Conservation (phyloP, 1,140 invertebrate species). For the Cotesia vestalis region DNA sequence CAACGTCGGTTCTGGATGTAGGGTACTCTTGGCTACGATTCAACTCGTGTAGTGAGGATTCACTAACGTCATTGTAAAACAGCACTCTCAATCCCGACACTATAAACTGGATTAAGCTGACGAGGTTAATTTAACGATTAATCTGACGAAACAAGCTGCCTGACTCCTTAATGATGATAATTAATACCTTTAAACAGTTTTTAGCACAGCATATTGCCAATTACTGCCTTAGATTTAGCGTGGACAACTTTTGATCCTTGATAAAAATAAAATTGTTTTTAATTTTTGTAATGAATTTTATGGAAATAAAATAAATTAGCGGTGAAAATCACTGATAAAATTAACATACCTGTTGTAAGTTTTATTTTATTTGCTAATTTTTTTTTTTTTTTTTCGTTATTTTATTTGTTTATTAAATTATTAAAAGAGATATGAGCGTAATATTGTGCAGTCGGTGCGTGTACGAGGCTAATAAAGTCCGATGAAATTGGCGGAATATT, state of each 20-base stretch:
- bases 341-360: not conserved
- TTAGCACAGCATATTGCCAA: not conserved
- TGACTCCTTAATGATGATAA: not conserved
- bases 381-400: not conserved
- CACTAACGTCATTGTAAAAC: conserved; percentile 34
- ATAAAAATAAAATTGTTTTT: not conserved
- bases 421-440: not conserved
- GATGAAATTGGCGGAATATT: conserved; percentile 39
- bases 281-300: not conserved
- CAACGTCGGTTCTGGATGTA: conserved; percentile 33
- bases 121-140: not conserved
- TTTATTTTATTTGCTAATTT: no score
- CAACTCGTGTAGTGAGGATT: conserved; percentile 41
- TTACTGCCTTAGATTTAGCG: not conserved
- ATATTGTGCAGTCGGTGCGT: conserved; percentile 24
- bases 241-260: not conserved
- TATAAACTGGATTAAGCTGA: not conserved
- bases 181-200: not conserved
- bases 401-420: not conserved
- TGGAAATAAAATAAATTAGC: not conserved
- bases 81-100: not conserved
- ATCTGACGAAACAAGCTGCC: not conserved
- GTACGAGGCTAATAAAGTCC: conserved; percentile 19
- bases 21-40: conserved; percentile 40
- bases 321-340: not conserved